These are phyloP conservation scores for Poecilia picta DNA, from an alignment of 2,797 vertebrate species.

Conservation along the genomic window DNA sequence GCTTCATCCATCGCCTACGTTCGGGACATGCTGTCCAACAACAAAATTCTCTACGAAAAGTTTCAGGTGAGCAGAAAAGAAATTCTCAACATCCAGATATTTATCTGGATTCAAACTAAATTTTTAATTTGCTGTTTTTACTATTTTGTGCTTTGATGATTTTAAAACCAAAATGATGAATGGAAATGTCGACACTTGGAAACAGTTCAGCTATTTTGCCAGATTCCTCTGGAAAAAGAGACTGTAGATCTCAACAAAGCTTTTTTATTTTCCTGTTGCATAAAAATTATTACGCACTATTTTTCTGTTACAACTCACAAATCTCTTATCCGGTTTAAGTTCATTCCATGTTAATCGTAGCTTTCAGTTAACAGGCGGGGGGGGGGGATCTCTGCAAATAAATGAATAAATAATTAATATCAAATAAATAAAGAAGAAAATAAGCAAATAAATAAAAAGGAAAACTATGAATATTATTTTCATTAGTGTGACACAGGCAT, in stretches of 20 bases:
- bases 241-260: too few relatives aligned
- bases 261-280: too few relatives aligned
- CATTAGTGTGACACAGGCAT: not conserved
- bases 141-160: too few relatives aligned
- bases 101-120: not conserved
- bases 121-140: not conserved
- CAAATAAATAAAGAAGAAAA: not conserved
- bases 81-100: not conserved
- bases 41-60: constrained; percentile 76
- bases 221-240: too few relatives aligned
- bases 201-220: too few relatives aligned
- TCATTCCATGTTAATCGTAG: not conserved
- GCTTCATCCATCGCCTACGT: constrained; percentile 87
- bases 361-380: not conserved
- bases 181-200: not conserved
- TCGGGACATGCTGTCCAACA: constrained; percentile 86
- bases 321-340: not conserved
- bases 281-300: too few relatives aligned
- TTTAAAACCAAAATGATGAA: not conserved
- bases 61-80: constrained; percentile 84
- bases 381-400: not conserved
- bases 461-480: not conserved
- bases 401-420: not conserved
- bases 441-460: not conserved
- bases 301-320: not conserved